phyloP scores from a whole-genome alignment of 2,797 vertebrate genomes.

The Tangara arthus region DNA sequence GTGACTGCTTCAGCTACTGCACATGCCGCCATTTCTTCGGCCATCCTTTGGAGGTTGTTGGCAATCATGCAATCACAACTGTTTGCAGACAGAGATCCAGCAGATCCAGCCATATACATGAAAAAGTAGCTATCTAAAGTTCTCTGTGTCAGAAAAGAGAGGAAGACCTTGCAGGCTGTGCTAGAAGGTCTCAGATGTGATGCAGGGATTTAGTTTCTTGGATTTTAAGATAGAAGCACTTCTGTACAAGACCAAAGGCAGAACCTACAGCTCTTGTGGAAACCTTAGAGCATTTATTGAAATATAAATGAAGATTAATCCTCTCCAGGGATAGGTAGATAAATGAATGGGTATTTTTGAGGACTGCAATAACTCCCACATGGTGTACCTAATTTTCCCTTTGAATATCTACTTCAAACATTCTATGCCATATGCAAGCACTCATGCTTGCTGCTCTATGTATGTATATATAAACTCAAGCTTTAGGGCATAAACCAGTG shows the following conservation, averaged over 20 bases:
- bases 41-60: not conserved
- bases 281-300: not conserved
- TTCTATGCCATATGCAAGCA: not conserved
- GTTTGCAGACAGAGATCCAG: not conserved
- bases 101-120: not conserved
- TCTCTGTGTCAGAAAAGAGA: not conserved
- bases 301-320: constrained; percentile 17
- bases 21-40: not conserved
- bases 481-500: not conserved
- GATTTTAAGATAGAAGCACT: not conserved
- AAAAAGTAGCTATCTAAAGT: not conserved
- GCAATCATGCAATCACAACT: not conserved
- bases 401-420: not conserved
- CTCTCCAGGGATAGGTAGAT: not conserved
- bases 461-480: not conserved
- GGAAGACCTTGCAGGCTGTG: not conserved
- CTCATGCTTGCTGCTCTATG: not conserved
- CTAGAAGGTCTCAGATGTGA: not conserved
- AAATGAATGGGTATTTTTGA: constrained; percentile 1
- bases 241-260: not conserved
- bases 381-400: constrained; percentile 16
- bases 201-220: not conserved
- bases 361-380: not conserved
- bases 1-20: not conserved
- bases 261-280: not conserved